These are phyloP conservation scores for Drosophila kambysellisi DNA, from an alignment of 2,888 invertebrate species.

Conservation along the genomic window DNA sequence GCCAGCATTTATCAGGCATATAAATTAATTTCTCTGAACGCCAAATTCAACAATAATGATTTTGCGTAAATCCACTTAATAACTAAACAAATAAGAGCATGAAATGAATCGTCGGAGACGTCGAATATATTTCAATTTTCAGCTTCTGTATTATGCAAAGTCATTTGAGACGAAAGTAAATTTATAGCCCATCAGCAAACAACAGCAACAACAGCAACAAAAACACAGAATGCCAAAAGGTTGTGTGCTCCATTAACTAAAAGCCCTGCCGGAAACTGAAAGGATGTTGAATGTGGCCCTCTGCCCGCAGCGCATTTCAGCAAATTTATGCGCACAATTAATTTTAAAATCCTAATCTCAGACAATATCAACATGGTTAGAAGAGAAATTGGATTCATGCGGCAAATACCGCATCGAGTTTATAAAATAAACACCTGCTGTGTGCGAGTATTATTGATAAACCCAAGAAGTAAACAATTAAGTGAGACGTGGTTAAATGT, in stretches of 20 bases:
- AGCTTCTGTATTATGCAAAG: constrained; percentile 69
- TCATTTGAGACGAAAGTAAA: constrained; percentile 68
- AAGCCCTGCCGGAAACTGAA: constrained; percentile 47
- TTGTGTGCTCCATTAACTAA: constrained; percentile 62
- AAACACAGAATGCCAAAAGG: constrained; percentile 59
- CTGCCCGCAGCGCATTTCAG: constrained; percentile 11
- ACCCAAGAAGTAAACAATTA: constrained; percentile 2
- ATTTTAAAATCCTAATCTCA: constrained; percentile 76
- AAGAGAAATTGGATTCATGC: constrained; percentile 28
- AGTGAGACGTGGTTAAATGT: not conserved
- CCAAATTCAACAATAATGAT: constrained; percentile 48
- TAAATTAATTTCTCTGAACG: constrained; percentile 21
- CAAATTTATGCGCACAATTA: constrained; percentile 79
- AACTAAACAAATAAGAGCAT: constrained; percentile 60
- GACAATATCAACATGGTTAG: constrained; percentile 56
- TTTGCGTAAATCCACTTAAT: constrained; percentile 61
- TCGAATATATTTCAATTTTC: constrained; percentile 60
- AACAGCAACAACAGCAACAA: constrained; percentile 16
- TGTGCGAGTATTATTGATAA: constrained; percentile 29
- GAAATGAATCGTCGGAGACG: constrained; percentile 31
- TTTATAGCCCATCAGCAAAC: constrained; percentile 61
- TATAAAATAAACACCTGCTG: constrained; percentile 37
- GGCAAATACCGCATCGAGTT: constrained; percentile 35
- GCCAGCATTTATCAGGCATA: constrained; percentile 3
- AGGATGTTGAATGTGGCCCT: constrained; percentile 40